These are phyloP conservation scores for Phortica variegata DNA, from an alignment of 1,140 invertebrate genomes.

Conservation along the genomic window DNA sequence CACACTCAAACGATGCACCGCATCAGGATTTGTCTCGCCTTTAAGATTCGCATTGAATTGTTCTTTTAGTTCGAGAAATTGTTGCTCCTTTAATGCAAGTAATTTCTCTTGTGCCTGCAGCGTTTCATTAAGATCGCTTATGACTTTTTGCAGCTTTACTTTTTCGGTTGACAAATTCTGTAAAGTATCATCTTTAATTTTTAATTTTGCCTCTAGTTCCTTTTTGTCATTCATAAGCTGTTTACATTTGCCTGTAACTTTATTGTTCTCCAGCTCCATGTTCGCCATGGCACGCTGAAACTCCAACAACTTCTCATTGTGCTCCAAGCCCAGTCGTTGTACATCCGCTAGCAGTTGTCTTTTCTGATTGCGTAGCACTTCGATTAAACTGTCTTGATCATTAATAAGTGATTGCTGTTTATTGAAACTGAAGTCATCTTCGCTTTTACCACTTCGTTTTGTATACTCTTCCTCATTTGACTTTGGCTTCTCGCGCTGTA, in stretches of 20 bases:
- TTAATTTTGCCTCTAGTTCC: conserved; percentile 28
- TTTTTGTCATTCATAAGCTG: conserved; percentile 34
- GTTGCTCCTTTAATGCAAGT: conserved; percentile 33
- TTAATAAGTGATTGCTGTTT: conserved; percentile 32
- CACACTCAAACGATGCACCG: conserved; percentile 39
- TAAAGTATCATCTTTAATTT: conserved; percentile 21
- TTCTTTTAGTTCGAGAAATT: conserved; percentile 40
- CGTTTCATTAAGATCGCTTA: conserved; percentile 35
- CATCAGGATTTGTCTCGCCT: conserved; percentile 31
- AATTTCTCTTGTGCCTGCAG: conserved; percentile 32
- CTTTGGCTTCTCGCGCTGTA: neutral
- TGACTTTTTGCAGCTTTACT: conserved; percentile 31
- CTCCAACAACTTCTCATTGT: conserved; percentile 34
- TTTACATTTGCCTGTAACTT: conserved; percentile 38
- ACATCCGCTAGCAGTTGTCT: conserved; percentile 37
- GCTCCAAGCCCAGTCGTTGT: conserved; percentile 32
- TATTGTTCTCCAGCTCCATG: conserved; percentile 45
- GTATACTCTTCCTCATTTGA: neutral
- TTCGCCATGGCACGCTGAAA: conserved; percentile 32
- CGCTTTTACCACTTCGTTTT: neutral
- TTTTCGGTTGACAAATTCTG: conserved; percentile 26
- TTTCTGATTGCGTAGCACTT: conserved; percentile 45
- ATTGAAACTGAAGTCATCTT: conserved; percentile 27
- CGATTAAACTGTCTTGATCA: conserved; percentile 41
- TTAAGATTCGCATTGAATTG: conserved; percentile 38